Base-by-base conservation (phyloP, 2,888 invertebrate genomes). In the Phyllotreta striolata region DNA sequence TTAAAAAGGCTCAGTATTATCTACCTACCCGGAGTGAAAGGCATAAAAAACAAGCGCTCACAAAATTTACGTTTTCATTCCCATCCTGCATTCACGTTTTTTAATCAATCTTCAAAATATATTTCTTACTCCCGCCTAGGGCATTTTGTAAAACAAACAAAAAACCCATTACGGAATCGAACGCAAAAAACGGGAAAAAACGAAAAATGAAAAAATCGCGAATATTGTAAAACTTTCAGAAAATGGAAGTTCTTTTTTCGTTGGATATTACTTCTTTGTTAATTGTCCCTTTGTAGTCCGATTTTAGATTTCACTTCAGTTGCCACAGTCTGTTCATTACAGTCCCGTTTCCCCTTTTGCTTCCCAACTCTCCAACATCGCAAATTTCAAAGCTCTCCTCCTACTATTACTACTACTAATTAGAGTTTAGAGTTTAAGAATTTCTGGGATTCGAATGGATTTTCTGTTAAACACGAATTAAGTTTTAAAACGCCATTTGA, bases 231-330 rank as follows among this genome's bases (percentile, higher is more conserved):
- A 73, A 73, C 70, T 78, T 78, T 74, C 72, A 73, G 73, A 72
- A 76, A 74, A 73, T 75, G 78, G 74, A 77, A 78, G 76, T 78
- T 76, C 76, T 78, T 75, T 75, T 76, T 78, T 74, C 74, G 71
- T 71, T 72, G 74, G 78, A 79, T 79, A 79, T 80, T 79, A 79
- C 78, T 77, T 78, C 79, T 79, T 78, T 78, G 79, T 79, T 80
- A 80, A 80, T 79, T 80, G 79, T 79, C 79, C 78, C 79, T 79
- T 79, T 79, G 78, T 79, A 77, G 76, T 77, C 74, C 73, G 71
- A 75, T 78, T 79, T 78, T 75, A 77, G 71, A 75, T 78, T 79
- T 78, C 75, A 77, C 76, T 75, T 72, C 75, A 76, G 74, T 74
- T 77, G 72, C 73, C 76, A 71, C 76, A 72, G 73, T 75, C 76